These are phyloP conservation scores for Artemisiospiza belli DNA, from an alignment of 2,113 vertebrate genomes.

Conservation along the genomic window DNA sequence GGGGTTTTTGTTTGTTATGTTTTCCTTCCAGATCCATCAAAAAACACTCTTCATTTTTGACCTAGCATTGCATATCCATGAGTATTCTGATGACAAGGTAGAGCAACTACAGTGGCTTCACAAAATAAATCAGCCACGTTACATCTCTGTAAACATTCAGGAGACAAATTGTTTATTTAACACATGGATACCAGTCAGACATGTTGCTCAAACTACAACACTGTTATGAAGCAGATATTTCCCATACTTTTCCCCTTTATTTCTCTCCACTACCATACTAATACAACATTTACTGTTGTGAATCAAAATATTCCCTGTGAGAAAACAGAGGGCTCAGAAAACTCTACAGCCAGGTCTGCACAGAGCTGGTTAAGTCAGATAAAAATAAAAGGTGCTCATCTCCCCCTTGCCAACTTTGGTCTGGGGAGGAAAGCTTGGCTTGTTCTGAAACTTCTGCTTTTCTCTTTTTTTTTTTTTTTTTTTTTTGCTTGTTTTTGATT, in stretches of 20 bases:
- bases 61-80: background rate
- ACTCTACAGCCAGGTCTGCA: background rate
- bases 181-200: background rate
- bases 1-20: background rate
- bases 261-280: background rate
- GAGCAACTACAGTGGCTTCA: background rate
- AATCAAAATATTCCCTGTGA: background rate
- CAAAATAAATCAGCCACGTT: background rate
- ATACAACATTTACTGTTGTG: background rate
- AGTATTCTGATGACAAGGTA: slow-evolving; percentile 22
- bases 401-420: background rate
- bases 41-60: slow-evolving; percentile 27
- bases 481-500: background rate
- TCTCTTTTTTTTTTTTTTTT: no score
- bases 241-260: background rate
- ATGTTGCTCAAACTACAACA: background rate
- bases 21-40: slow-evolving; percentile 46
- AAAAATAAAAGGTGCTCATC: background rate
- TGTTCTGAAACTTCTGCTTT: background rate
- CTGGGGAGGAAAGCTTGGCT: background rate
- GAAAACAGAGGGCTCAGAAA: background rate
- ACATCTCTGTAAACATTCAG: slow-evolving; percentile 11
- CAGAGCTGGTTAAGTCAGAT: background rate
- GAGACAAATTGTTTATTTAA: background rate
- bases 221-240: background rate